Conservation (phyloP, 2,797 vertebrate genomes). For the Luscinia luscinia region DNA sequence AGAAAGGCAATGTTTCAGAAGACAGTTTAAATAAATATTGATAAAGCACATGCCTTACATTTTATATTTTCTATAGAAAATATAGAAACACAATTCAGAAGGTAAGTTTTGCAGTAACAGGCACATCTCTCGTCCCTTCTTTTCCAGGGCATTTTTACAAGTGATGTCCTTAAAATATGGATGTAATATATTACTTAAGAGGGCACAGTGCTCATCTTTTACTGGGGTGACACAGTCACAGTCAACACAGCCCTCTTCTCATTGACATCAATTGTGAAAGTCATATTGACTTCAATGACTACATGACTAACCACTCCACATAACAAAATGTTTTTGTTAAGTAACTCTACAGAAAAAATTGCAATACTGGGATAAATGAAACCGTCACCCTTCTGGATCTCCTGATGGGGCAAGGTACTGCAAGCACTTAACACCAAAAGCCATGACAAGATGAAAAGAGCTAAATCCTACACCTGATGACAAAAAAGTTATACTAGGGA, state of each 20-base stretch:
- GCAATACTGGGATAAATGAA: background rate
- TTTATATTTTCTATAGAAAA: conserved; percentile 43
- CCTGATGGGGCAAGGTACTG: background rate
- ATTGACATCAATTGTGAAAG: conserved; percentile 8
- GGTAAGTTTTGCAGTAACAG: background rate
- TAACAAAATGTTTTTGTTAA: conserved; percentile 8
- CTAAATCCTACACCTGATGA: background rate
- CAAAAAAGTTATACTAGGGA: background rate
- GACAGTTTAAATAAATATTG: conserved; percentile 46
- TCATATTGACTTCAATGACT: conserved; percentile 13
- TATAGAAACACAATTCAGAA: conserved; percentile 48
- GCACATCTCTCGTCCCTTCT: background rate
- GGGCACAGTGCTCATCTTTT: background rate
- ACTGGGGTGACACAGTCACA: background rate
- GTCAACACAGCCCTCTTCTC: background rate
- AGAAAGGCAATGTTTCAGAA: conserved; percentile 23
- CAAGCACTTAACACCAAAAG: background rate
- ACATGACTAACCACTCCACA: background rate
- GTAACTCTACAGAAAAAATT: background rate
- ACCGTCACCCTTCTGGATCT: background rate
- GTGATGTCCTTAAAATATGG: background rate
- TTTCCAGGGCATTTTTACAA: background rate
- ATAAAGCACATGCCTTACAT: conserved; percentile 16
- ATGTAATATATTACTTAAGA: background rate
- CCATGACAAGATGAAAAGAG: background rate